Conservation (phyloP, 2,888 invertebrate species). For the Plagodis pulveraria region DNA sequence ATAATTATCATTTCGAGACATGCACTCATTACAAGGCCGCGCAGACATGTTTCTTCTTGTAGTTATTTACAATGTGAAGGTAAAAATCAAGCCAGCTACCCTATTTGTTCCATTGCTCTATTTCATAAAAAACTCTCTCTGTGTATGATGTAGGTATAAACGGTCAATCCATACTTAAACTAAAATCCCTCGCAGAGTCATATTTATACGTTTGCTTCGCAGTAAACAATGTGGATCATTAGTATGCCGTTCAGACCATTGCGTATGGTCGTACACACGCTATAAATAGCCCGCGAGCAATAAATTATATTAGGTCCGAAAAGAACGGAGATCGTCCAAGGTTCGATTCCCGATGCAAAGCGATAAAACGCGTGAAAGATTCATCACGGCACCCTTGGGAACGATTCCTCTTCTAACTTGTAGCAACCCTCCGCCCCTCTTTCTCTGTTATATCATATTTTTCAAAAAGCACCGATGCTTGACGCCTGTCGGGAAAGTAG, state of each 20-base stretch:
- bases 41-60: too few relatives aligned
- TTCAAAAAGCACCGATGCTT: slow-evolving; percentile 59
- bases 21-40: too few relatives aligned
- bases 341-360: slow-evolving; percentile 75
- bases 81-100: too few relatives aligned
- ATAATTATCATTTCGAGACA: too few relatives aligned
- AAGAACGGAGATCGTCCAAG: slow-evolving; percentile 55
- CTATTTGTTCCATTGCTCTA: too few relatives aligned
- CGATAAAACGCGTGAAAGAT: slow-evolving; percentile 82
- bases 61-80: too few relatives aligned
- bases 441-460: slow-evolving; percentile 78
- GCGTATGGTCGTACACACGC: slow-evolving; percentile 30
- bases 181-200: neutral
- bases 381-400: slow-evolving; percentile 77
- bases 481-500: slow-evolving; percentile 36
- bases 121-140: too few relatives aligned
- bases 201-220: slow-evolving; percentile 1
- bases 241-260: slow-evolving; percentile 26
- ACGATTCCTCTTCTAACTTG: slow-evolving; percentile 78
- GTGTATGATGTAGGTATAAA: too few relatives aligned
- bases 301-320: slow-evolving; percentile 39
- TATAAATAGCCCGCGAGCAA: slow-evolving; percentile 32
- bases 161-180: too few relatives aligned
- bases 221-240: slow-evolving; percentile 29
- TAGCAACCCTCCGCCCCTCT: slow-evolving; percentile 60